Percentiles rank a stretch among this genome's conserved stretches.
Conservation (phyloP, 2,797 vertebrate species). For the Melanotaenia maccullochi region DNA sequence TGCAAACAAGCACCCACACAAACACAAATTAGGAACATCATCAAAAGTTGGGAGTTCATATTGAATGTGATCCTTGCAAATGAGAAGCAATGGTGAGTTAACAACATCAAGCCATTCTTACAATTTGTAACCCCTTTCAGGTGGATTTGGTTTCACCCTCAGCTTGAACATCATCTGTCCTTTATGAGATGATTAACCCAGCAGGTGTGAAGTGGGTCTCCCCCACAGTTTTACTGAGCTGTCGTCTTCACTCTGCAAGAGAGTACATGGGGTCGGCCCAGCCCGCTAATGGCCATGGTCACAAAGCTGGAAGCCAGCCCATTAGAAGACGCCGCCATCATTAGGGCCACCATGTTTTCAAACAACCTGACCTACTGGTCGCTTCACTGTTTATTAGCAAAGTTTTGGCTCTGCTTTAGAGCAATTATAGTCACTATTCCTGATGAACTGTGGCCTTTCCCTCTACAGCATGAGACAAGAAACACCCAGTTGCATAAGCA, state of each 20-base stretch:
- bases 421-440: conserved; percentile 69
- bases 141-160: conserved; percentile 42
- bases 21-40: conserved; percentile 62
- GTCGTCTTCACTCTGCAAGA: conserved; percentile 55
- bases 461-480: conserved; percentile 29
- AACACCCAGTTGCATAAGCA: conserved; percentile 38
- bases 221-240: conserved; percentile 67
- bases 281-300: conserved; percentile 66
- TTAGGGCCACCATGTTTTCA: conserved; percentile 69
- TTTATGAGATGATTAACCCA: conserved; percentile 73
- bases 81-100: conserved; percentile 55
- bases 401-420: conserved; percentile 63
- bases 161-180: conserved; percentile 57
- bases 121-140: conserved; percentile 40
- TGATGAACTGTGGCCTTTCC: conserved; percentile 67
- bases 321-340: conserved; percentile 69
- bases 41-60: conserved; percentile 60
- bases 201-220: conserved; percentile 68
- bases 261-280: conserved; percentile 62
- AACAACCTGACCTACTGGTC: conserved; percentile 66
- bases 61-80: conserved; percentile 68
- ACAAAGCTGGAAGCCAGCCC: conserved; percentile 67
- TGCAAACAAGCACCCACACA: conserved; percentile 26
- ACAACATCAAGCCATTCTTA: conserved; percentile 46
- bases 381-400: conserved; percentile 71